phyloP scores from a whole-genome alignment of 2,113 vertebrate species.

The Bufo gargarizans region DNA sequence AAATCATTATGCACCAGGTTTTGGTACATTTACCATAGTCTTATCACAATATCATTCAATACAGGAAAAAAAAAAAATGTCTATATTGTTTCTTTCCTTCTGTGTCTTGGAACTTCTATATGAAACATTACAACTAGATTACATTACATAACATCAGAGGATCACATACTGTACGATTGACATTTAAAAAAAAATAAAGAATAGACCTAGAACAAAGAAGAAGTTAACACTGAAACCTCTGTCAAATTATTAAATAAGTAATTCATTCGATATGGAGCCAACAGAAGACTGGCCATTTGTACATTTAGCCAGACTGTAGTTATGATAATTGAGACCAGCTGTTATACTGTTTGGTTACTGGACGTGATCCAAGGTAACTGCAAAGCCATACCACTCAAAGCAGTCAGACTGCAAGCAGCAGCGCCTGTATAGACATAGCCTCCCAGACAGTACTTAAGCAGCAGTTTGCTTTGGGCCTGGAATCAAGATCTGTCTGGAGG shows the following conservation, averaged over 20 bases:
- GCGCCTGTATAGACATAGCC: slow-evolving; percentile 8
- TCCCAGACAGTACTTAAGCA: slow-evolving; percentile 42
- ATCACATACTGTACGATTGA: neutral
- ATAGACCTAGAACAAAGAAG: slow-evolving; percentile 14
- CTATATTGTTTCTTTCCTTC: too few species aligned
- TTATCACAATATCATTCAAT: too few species aligned
- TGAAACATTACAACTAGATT: too few species aligned
- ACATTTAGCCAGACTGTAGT: slow-evolving; percentile 64
- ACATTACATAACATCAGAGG: neutral
- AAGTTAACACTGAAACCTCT: slow-evolving; percentile 48
- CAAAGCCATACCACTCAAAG: slow-evolving; percentile 45
- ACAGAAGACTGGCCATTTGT: slow-evolving; percentile 66
- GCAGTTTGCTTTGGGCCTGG: slow-evolving; percentile 37
- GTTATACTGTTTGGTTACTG: slow-evolving; percentile 66
- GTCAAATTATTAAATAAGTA: slow-evolving; percentile 65
- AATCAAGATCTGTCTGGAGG: slow-evolving; percentile 43
- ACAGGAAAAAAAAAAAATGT: too few species aligned
- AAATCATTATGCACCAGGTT: too few species aligned
- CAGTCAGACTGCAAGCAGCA: slow-evolving; percentile 37
- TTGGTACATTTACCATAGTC: too few species aligned
- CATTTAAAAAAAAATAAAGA: slow-evolving; percentile 20
- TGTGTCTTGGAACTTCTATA: too few species aligned
- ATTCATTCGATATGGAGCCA: slow-evolving; percentile 64
- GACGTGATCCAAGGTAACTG: slow-evolving; percentile 56
- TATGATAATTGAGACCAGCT: slow-evolving; percentile 75